phyloP scores from a whole-genome alignment of 2,888 invertebrate genomes.

The Chromoteleia sp. region DNA sequence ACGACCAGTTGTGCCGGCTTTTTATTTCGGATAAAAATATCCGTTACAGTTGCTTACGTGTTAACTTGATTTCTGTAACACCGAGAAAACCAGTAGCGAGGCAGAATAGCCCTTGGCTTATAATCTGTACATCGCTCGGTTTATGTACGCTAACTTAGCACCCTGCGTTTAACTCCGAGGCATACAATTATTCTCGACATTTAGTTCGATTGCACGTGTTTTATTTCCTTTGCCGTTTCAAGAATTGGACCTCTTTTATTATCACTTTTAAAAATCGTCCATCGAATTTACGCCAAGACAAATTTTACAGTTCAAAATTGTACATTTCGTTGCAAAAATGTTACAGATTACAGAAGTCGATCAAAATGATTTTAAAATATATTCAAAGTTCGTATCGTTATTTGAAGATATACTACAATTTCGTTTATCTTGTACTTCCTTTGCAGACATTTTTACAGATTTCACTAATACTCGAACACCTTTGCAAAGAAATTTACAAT shows the following conservation, averaged over 20 bases:
- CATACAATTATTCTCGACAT: constrained; percentile 52
- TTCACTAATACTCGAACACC: no score
- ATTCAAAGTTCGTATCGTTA: no score
- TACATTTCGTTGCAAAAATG: no score
- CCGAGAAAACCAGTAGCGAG: constrained; percentile 54
- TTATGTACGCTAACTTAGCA: constrained; percentile 60
- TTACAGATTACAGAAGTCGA: no score
- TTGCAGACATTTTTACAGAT: no score
- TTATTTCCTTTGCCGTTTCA: constrained; percentile 3
- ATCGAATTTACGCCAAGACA: no score
- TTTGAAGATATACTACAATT: no score
- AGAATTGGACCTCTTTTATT: not conserved
- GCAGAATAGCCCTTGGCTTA: constrained; percentile 56
- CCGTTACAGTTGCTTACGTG: constrained; percentile 31
- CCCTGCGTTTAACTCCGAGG: constrained; percentile 50
- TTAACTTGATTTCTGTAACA: constrained; percentile 46
- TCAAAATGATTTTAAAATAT: no score
- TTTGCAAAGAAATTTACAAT: no score
- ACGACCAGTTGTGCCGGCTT: constrained; percentile 6
- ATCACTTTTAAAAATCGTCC: not conserved
- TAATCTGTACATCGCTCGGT: constrained; percentile 58
- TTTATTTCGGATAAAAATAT: constrained; percentile 29
- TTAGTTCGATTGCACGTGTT: constrained; percentile 24
- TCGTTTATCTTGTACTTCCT: no score
- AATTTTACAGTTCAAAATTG: no score